Conservation (phyloP, 2,888 invertebrate genomes). For the Hoplodrina ambigua region DNA sequence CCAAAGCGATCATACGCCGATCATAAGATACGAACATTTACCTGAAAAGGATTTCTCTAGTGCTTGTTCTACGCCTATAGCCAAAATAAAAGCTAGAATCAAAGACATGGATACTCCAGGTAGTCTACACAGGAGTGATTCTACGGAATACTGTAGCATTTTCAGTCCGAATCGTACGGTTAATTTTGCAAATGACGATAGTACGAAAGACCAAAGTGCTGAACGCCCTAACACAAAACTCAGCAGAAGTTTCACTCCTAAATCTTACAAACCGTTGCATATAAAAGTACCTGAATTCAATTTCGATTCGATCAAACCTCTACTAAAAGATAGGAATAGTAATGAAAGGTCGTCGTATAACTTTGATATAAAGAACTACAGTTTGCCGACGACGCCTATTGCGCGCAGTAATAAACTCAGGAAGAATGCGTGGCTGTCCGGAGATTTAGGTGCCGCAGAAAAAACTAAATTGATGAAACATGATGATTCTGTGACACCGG, state of each 20-base stretch:
- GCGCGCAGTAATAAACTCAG: slow-evolving; percentile 89
- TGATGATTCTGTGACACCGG: slow-evolving; percentile 44
- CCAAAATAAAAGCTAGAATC: slow-evolving; percentile 78
- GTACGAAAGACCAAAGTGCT: slow-evolving; percentile 70
- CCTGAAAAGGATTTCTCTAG: slow-evolving; percentile 80
- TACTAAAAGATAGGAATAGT: slow-evolving; percentile 77
- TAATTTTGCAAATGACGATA: slow-evolving; percentile 73
- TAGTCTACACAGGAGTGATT: slow-evolving; percentile 84
- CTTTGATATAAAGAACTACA: slow-evolving; percentile 87
- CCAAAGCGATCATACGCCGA: slow-evolving; percentile 58
- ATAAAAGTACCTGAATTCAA: slow-evolving; percentile 86
- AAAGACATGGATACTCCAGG: slow-evolving; percentile 82
- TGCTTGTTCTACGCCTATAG: slow-evolving; percentile 84
- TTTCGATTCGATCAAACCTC: slow-evolving; percentile 80
- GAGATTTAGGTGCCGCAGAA: slow-evolving; percentile 74
- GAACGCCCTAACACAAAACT: slow-evolving; percentile 79
- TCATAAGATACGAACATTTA: slow-evolving; percentile 72
- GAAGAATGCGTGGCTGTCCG: slow-evolving; percentile 89
- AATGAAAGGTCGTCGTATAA: slow-evolving; percentile 81
- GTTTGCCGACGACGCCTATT: slow-evolving; percentile 88
- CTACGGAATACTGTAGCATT: slow-evolving; percentile 88
- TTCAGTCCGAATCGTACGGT: slow-evolving; percentile 82
- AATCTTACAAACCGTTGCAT: slow-evolving; percentile 86
- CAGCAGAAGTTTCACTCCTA: slow-evolving; percentile 86
- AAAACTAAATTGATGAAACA: slow-evolving; percentile 13